These are phyloP conservation scores for Sycophila texana DNA, from an alignment of 2,888 invertebrate species.

Conservation along the genomic window DNA sequence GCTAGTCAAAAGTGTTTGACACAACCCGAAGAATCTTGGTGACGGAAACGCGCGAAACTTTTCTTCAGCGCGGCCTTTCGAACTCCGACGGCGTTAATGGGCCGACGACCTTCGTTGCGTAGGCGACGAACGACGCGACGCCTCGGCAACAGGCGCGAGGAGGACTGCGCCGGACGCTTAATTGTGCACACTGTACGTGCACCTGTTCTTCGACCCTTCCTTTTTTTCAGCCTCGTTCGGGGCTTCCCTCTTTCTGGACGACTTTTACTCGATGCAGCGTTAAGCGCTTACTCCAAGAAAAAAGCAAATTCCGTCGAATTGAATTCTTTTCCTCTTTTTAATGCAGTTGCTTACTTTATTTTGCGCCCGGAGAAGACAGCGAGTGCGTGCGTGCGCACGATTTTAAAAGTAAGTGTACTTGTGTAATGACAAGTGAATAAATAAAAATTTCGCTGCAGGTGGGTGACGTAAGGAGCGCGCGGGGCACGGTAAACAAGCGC, in stretches of 20 bases:
- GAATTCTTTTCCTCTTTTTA: not conserved
- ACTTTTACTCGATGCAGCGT: not conserved
- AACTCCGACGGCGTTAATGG: constrained; percentile 35
- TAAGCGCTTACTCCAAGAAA: not conserved
- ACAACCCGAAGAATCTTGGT: not conserved
- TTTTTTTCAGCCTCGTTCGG: not conserved
- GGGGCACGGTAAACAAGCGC: too few relatives aligned
- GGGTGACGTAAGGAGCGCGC: too few relatives aligned
- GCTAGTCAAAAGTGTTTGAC: not conserved
- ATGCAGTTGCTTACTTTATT: not conserved
- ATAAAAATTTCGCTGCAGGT: too few relatives aligned
- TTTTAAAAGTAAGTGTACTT: too few relatives aligned
- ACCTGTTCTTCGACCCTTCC: constrained; percentile 29
- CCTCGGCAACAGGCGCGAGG: not conserved
- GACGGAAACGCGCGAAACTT: constrained; percentile 30
- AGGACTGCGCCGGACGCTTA: constrained; percentile 15
- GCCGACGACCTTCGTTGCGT: constrained; percentile 48
- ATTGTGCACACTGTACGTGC: constrained; percentile 12
- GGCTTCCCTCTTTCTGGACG: not conserved
- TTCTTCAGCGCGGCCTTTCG: not conserved
- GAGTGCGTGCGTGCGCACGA: too few relatives aligned
- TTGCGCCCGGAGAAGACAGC: not conserved
- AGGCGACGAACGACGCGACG: constrained; percentile 26
- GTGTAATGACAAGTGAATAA: too few relatives aligned
- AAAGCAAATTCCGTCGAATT: too few relatives aligned